A percentile compares a stretch with the other conserved stretches of the same genome.
Evolutionary conservation across 2,888 invertebrate genomes (phyloP).

Genomic region (Timema podura): DNA sequence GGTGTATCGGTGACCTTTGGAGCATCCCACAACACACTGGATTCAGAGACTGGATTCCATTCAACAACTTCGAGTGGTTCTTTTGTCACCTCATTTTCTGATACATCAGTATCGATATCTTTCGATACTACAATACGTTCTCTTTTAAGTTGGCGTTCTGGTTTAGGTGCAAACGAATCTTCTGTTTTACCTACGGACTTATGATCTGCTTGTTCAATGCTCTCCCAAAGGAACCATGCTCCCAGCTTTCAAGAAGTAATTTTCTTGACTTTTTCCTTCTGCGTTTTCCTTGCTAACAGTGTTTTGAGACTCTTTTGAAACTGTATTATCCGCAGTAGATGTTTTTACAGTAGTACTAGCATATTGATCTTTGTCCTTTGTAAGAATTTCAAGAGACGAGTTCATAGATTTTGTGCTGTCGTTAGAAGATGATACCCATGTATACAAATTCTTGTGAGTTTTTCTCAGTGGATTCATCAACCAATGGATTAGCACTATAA

Average conservation of each 20-base stretch:
- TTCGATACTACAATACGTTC: neutral
- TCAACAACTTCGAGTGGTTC: neutral
- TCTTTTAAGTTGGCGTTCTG: conserved; percentile 11
- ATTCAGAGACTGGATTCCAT: conserved; percentile 20
- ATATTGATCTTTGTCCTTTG: no score
- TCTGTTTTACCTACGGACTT: no score
- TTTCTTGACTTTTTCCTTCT: neutral
- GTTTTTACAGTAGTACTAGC: no score
- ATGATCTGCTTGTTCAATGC: neutral
- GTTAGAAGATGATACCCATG: no score
- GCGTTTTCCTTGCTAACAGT: neutral
- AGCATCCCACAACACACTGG: conserved; percentile 18
- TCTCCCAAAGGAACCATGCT: neutral
- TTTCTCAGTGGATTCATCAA: no score
- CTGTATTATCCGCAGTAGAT: no score
- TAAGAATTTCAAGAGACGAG: no score
- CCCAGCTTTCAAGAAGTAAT: neutral
- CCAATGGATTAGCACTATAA: no score
- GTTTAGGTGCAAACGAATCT: neutral
- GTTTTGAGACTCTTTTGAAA: no score
- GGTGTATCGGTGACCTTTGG: neutral
- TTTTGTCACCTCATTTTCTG: neutral
- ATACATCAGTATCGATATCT: no score
- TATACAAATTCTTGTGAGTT: no score
- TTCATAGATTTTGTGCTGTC: no score